Evolutionary conservation across 1,140 invertebrate genomes (phyloP).

Genomic region (Platorchestia sp.): DNA sequence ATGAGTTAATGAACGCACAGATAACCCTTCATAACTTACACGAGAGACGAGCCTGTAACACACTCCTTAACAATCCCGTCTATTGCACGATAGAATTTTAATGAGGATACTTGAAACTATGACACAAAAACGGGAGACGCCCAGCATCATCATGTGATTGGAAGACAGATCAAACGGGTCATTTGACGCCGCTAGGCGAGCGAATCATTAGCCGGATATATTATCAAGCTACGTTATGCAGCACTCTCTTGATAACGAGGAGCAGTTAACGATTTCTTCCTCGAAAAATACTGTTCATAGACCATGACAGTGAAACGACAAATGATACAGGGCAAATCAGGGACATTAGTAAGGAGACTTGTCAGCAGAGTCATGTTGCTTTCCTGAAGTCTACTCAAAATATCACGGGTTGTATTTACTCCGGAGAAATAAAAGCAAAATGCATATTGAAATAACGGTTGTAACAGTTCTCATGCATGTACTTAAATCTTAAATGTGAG

Average conservation of each 20-base stretch:
- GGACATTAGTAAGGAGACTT: background rate
- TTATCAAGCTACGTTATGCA: background rate
- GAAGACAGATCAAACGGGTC: background rate
- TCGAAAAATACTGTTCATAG: background rate
- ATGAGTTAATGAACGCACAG: slow-evolving; percentile 43
- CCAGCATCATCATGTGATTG: background rate
- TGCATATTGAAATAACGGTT: too few species aligned
- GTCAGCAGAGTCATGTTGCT: background rate
- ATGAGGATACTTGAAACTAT: background rate
- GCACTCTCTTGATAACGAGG: background rate
- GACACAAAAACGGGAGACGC: background rate
- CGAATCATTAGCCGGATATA: background rate
- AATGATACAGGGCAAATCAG: background rate
- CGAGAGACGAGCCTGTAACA: background rate
- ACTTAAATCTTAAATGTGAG: too few species aligned
- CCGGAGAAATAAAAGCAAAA: too few species aligned
- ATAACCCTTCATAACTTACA: slow-evolving; percentile 52
- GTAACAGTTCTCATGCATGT: too few species aligned
- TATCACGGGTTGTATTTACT: too few species aligned
- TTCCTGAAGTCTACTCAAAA: background rate
- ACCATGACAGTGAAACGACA: background rate
- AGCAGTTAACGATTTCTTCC: slow-evolving; percentile 23
- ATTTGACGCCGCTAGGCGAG: background rate
- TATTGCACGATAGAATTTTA: slow-evolving; percentile 50
- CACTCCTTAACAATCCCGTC: background rate